Evolutionary conservation across 2,113 vertebrate species (phyloP), one percentile per base, ranked within the genome.

Genomic region (Electrona antarctica): DNA sequence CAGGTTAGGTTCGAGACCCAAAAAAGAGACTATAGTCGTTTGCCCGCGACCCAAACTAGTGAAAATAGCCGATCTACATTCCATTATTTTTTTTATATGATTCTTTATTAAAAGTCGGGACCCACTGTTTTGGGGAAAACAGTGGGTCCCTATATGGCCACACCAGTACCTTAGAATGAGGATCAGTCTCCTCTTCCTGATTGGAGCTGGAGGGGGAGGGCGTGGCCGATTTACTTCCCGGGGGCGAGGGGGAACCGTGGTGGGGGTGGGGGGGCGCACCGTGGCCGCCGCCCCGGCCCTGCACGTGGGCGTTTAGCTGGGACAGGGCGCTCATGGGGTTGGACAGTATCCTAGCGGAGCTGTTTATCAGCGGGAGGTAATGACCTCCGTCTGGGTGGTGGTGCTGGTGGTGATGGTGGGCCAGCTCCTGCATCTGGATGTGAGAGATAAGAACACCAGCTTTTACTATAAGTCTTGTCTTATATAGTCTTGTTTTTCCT

Each of bases 121-220:
- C 33, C n/a, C 51, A 54, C 51, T 12, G 11, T 12, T n/a, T n/a
- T 4, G 4, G 10, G 51, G 12, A 14, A 57, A 57, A 8, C 15
- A 21, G 14, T 56, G n/a, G 15, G 21, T 21, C 21, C 8, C 6
- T 21, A 57, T 21, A 45, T 69, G 46, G 64, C 90, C 76, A 76
- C 83, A 59, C 79, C 76, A 89, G 1, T 95, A 99, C 98, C 97
- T 99, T 98, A 50, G 89, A 94, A 87, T 98, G 96, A 52, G 94
- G 95, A 89, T 99, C 97, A 1, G 93, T 95, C 85, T 99, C 97
- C 93, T 99, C 98, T 93, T 99, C 97, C 94, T 99, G 97, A 78
- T 96, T 96, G 74, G 98, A 99, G 73, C 97, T 98, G 78, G 98
- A 98, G 90, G 98, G 98, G 76, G 97, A 99, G 56, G 98, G 98